Evolutionary conservation across 1,140 invertebrate genomes (phyloP).

Genomic region (Drosophila repleta): DNA sequence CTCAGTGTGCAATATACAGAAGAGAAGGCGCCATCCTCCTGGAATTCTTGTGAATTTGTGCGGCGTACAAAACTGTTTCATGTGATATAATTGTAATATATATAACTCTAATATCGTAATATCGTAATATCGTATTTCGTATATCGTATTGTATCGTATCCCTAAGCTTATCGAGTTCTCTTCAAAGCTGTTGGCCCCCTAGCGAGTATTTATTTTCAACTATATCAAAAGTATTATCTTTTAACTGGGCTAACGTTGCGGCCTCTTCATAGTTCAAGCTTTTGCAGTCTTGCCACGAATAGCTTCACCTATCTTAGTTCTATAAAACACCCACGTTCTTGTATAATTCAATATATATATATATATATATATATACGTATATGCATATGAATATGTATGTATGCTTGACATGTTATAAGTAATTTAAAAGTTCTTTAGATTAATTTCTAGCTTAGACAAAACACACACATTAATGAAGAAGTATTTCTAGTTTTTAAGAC

Average conservation of each 20-base stretch:
- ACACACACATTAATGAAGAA: conserved; percentile 46
- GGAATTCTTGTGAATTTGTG: conserved; percentile 34
- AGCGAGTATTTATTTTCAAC: conserved; percentile 49
- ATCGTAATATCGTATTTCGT: not conserved
- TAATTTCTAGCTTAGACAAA: conserved; percentile 57
- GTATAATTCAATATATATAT: conserved; percentile 11
- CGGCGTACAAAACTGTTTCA: conserved; percentile 75
- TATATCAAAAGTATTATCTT: conserved; percentile 34
- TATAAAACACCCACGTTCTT: conserved; percentile 17
- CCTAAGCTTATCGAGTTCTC: conserved; percentile 35
- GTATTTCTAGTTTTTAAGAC: conserved; percentile 74
- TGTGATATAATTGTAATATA: conserved; percentile 81
- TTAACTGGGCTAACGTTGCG: not conserved
- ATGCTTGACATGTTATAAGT: conserved; percentile 57
- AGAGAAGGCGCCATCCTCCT: conserved; percentile 15
- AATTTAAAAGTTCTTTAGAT: conserved; percentile 68
- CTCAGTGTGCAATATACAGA: conserved; percentile 42
- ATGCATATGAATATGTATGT: conserved; percentile 18
- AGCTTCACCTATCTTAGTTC: conserved; percentile 1
- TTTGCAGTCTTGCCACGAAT: not conserved
- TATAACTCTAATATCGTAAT: conserved; percentile 22
- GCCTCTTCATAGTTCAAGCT: not conserved
- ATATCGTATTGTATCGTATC: conserved; percentile 21
- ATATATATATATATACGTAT: conserved; percentile 9
- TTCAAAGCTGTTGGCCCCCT: conserved; percentile 1